Evolutionary conservation across 2,113 vertebrate species (phyloP).

Genomic region (Actenoides hombroni): DNA sequence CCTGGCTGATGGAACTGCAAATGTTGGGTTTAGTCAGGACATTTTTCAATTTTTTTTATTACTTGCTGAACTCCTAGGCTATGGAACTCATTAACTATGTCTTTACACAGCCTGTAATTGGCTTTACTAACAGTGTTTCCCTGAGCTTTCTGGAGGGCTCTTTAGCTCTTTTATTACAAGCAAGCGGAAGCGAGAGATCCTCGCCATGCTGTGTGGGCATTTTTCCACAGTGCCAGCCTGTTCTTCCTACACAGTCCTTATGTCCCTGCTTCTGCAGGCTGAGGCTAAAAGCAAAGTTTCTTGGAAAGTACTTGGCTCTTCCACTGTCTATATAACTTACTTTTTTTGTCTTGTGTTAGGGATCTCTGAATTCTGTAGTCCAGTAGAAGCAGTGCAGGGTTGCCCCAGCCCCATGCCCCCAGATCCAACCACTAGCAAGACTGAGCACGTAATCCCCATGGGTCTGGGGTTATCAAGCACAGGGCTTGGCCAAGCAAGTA

Average conservation of each 20-base stretch:
- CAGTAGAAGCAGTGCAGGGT: neutral
- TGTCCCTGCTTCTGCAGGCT: neutral
- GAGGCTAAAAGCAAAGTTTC: neutral
- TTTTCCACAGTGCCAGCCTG: neutral
- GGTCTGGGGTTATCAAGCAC: neutral
- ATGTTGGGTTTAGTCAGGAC: neutral
- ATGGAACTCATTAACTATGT: slow-evolving; percentile 1
- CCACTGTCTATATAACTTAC: neutral
- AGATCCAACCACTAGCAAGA: neutral
- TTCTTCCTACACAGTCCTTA: neutral
- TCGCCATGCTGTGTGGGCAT: neutral
- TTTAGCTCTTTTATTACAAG: neutral
- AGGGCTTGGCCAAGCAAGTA: neutral
- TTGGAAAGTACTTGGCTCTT: neutral
- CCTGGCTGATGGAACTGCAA: slow-evolving; percentile 17
- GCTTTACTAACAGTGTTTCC: neutral
- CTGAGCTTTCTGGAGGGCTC: neutral
- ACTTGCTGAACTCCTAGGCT: neutral
- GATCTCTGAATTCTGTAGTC: neutral
- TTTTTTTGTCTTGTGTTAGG: neutral
- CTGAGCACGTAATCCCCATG: neutral
- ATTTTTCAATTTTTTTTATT: neutral
- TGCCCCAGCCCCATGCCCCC: neutral
- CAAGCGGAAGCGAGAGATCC: neutral
- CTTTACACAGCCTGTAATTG: neutral